A percentile compares a stretch with the other conserved stretches of the same genome.
Evolutionary conservation across 2,797 vertebrate genomes (phyloP).

Genomic region (Dicrostonyx torquatus): DNA sequence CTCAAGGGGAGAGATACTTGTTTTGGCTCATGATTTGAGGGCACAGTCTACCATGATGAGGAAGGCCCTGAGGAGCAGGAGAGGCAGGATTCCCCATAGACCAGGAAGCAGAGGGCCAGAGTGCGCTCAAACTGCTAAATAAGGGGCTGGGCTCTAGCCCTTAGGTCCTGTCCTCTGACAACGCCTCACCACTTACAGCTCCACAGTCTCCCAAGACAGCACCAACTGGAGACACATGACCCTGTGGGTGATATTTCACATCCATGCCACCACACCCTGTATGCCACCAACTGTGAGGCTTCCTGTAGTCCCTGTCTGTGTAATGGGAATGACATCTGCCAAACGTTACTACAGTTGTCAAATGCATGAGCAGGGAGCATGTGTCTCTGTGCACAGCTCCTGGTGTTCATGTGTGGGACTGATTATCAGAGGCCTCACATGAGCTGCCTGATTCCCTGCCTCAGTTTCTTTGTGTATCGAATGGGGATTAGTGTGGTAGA

Average conservation of each 20-base stretch:
- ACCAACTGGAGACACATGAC: not conserved
- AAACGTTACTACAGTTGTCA: not conserved
- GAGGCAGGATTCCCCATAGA: not conserved
- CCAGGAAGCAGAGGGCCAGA: not conserved
- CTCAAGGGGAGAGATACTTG: not conserved
- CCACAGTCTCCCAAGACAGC: not conserved
- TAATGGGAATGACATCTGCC: not conserved
- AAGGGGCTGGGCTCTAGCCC: not conserved
- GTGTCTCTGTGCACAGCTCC: not conserved
- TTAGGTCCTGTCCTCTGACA: not conserved
- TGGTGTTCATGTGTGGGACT: not conserved
- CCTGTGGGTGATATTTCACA: not conserved
- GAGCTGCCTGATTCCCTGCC: not conserved
- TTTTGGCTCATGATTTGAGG: not conserved
- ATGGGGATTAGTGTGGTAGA: not conserved
- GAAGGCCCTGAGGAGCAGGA: not conserved
- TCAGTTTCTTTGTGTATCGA: not conserved
- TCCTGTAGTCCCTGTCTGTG: constrained; percentile 25
- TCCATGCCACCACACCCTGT: not conserved
- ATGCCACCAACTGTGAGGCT: not conserved
- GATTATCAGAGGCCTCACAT: not conserved
- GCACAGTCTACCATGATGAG: no score
- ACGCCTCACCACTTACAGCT: not conserved
- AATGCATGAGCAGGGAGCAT: not conserved
- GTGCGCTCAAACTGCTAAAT: not conserved